These are phyloP conservation scores for Felis catus DNA, from an alignment of 2,113 vertebrate genomes.

Conservation along the genomic window DNA sequence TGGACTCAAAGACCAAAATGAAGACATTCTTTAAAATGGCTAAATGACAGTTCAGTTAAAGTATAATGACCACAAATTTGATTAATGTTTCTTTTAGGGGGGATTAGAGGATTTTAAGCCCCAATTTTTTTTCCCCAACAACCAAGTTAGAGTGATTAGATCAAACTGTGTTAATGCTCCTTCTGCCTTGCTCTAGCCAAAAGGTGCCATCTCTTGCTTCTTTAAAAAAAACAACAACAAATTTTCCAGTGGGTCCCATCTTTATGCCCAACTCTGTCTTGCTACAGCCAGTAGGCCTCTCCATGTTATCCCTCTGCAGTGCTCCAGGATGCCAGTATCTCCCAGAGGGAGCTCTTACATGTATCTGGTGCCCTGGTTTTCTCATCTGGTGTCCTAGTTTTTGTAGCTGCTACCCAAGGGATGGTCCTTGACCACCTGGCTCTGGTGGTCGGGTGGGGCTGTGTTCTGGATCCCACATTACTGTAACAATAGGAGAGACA, in stretches of 20 bases:
- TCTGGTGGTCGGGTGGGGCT: not conserved
- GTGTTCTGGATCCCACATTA: not conserved
- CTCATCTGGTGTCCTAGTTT: not conserved
- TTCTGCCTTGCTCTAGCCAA: not conserved
- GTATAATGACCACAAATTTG: not conserved
- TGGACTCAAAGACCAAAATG: not conserved
- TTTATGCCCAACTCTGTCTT: not conserved
- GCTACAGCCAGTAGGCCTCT: not conserved
- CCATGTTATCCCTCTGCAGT: not conserved
- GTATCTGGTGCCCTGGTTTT: not conserved
- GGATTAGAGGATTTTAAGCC: not conserved
- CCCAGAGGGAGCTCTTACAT: not conserved
- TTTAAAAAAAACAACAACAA: not conserved
- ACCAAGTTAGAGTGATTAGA: not conserved
- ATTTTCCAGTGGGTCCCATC: not conserved
- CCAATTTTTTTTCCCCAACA: not conserved
- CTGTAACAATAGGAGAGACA: not conserved
- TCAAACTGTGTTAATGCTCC: not conserved
- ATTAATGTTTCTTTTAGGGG: constrained; percentile 3
- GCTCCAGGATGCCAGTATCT: not conserved
- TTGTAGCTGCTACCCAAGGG: not conserved
- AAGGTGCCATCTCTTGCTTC: not conserved
- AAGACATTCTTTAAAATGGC: not conserved
- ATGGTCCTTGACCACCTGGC: not conserved
- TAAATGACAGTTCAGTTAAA: not conserved